Conservation (phyloP, 2,888 invertebrate genomes). For the Nemoura dubitans region DNA sequence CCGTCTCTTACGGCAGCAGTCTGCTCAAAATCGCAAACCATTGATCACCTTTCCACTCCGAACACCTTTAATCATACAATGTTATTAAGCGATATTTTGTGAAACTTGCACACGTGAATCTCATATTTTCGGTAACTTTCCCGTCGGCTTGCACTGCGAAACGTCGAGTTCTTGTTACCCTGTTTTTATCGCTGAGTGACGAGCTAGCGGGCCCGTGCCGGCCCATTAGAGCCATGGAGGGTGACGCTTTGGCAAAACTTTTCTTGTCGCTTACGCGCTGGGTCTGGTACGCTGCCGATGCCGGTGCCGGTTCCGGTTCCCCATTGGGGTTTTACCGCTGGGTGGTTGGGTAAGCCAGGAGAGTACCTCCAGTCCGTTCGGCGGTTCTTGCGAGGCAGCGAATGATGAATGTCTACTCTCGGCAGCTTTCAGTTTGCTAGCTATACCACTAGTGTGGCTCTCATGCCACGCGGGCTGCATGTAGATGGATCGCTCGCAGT, state of each 20-base stretch:
- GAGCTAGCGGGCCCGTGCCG: not conserved
- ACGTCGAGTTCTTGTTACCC: not conserved
- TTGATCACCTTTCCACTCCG: not conserved
- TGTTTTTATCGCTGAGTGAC: not conserved
- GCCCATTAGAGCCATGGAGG: not conserved
- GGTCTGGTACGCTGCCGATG: not conserved
- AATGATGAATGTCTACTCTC: constrained; percentile 12
- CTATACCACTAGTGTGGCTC: not conserved
- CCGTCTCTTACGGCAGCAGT: not conserved
- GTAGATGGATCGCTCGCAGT: not conserved
- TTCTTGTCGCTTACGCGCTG: not conserved
- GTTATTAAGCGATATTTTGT: not conserved
- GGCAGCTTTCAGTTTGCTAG: not conserved
- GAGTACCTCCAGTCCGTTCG: too few relatives aligned
- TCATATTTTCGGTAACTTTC: not conserved
- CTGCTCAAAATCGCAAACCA: not conserved
- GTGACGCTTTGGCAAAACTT: not conserved
- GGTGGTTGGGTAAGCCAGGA: not conserved
- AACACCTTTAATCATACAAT: constrained; percentile 3
- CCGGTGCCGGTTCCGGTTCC: not conserved
- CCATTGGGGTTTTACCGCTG: not conserved
- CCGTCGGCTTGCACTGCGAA: not conserved
- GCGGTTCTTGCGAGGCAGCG: not conserved
- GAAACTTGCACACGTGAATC: not conserved
- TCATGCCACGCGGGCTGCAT: not conserved